Percentiles rank a stretch among this genome's conserved stretches.
Evolutionary conservation across 2,113 vertebrate species (phyloP).

Genomic region (Oostethus manadensis): DNA sequence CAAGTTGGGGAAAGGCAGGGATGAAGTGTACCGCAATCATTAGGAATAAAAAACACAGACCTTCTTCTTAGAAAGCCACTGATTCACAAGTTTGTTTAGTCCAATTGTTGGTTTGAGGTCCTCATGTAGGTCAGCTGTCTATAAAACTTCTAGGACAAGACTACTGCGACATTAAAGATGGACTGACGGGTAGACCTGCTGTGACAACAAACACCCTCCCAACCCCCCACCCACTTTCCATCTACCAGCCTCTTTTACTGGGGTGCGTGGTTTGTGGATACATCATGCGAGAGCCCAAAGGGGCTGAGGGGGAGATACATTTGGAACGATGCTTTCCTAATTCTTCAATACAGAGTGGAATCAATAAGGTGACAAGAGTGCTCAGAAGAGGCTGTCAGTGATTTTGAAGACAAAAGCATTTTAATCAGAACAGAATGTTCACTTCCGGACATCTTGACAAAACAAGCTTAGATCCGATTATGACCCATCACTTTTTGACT

Average conservation of each 20-base stretch:
- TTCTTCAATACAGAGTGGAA: slow-evolving; percentile 28
- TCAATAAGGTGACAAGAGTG: slow-evolving; percentile 46
- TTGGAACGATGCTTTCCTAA: slow-evolving; percentile 68
- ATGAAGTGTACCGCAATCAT: too few relatives aligned
- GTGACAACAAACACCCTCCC: too few relatives aligned
- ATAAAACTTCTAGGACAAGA: slow-evolving; percentile 34
- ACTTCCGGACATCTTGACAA: too few relatives aligned
- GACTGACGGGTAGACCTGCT: slow-evolving; percentile 24
- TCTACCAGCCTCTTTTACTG: slow-evolving; percentile 24
- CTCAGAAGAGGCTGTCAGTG: neutral
- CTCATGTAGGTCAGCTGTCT: slow-evolving; percentile 41
- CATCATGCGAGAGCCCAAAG: slow-evolving; percentile 15
- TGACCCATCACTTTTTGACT: too few relatives aligned
- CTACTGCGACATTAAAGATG: slow-evolving; percentile 43
- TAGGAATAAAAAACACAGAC: too few relatives aligned
- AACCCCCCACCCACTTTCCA: slow-evolving; percentile 38
- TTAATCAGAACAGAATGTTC: too few relatives aligned
- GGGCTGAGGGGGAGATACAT: slow-evolving; percentile 41
- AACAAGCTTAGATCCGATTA: too few relatives aligned
- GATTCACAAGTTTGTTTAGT: slow-evolving; percentile 3
- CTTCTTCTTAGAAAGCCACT: too few relatives aligned
- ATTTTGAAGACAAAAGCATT: too few relatives aligned
- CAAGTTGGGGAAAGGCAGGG: too few relatives aligned
- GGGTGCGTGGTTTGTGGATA: slow-evolving; percentile 38
- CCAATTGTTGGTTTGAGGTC: slow-evolving; percentile 3